Conservation (phyloP, 2,888 invertebrate genomes). For the Lasioglossum calceatum region DNA sequence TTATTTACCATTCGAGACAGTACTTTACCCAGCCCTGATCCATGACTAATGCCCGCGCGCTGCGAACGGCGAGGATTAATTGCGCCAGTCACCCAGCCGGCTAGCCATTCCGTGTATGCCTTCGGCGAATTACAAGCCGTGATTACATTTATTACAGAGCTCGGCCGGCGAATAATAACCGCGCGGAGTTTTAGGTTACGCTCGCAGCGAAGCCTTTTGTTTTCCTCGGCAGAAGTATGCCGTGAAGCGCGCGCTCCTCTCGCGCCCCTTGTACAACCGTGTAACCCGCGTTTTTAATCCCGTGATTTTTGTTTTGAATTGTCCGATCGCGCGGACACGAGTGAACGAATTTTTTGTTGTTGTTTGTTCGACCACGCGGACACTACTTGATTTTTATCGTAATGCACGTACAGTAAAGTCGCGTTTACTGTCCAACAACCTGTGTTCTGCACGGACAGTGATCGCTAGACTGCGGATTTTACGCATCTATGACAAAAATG, state of each 20-base stretch:
- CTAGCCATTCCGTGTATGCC: conserved; percentile 12
- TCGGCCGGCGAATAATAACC: conserved; percentile 27
- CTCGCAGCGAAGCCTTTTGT: conserved; percentile 21
- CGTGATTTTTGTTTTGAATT: too few species aligned
- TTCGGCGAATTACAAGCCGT: conserved; percentile 14
- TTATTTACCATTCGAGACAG: background rate
- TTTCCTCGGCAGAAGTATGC: conserved; percentile 23
- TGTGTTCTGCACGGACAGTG: too few species aligned
- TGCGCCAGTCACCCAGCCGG: background rate
- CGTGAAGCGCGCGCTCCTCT: background rate
- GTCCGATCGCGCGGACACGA: too few species aligned
- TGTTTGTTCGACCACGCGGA: too few species aligned
- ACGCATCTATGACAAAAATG: too few species aligned
- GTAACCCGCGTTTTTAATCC: background rate
- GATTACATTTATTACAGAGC: conserved; percentile 23
- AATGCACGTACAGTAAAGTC: too few species aligned
- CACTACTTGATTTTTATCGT: too few species aligned
- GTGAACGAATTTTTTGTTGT: too few species aligned
- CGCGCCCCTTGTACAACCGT: background rate
- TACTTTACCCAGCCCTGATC: background rate
- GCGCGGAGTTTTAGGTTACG: conserved; percentile 26
- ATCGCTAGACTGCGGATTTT: too few species aligned
- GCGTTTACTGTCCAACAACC: too few species aligned
- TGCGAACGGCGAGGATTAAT: conserved; percentile 25
- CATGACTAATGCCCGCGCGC: conserved; percentile 17